Evolutionary conservation across 2,797 vertebrate species (phyloP).

Genomic region (Saguinus oedipus): DNA sequence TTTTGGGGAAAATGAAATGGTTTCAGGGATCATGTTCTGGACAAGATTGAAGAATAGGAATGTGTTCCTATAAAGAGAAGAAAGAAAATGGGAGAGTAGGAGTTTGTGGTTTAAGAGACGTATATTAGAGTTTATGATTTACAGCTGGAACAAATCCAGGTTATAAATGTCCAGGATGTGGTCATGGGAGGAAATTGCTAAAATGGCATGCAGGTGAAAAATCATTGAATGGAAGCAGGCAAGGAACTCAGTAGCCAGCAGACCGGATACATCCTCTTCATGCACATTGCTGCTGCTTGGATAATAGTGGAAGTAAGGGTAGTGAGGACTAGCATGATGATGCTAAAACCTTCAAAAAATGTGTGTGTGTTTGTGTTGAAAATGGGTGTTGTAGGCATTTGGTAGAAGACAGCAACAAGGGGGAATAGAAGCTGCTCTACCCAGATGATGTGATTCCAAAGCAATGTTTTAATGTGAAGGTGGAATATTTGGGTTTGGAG

Average conservation of each 20-base stretch:
- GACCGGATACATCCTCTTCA: not conserved
- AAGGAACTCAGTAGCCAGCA: not conserved
- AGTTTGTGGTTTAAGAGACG: not conserved
- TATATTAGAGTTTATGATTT: not conserved
- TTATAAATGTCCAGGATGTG: not conserved
- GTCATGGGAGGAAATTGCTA: not conserved
- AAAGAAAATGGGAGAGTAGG: not conserved
- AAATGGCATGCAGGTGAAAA: not conserved
- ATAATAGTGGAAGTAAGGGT: not conserved
- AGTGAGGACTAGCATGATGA: not conserved
- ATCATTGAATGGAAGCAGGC: not conserved
- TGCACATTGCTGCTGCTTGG: not conserved
- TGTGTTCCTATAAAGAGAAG: not conserved
- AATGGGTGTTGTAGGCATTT: not conserved
- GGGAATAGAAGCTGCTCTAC: too few species aligned
- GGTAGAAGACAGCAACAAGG: not conserved
- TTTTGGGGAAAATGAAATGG: not conserved
- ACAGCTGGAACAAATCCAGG: not conserved
- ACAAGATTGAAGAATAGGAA: not conserved
- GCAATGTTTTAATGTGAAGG: not conserved
- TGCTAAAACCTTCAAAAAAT: not conserved
- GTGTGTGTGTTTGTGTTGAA: not conserved
- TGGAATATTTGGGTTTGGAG: not conserved
- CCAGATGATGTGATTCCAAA: not conserved
- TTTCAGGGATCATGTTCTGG: not conserved